Percentiles rank a stretch among this genome's conserved stretches.
Conservation (phyloP, 1,140 invertebrate species). For the Pachypsylla venusta region DNA sequence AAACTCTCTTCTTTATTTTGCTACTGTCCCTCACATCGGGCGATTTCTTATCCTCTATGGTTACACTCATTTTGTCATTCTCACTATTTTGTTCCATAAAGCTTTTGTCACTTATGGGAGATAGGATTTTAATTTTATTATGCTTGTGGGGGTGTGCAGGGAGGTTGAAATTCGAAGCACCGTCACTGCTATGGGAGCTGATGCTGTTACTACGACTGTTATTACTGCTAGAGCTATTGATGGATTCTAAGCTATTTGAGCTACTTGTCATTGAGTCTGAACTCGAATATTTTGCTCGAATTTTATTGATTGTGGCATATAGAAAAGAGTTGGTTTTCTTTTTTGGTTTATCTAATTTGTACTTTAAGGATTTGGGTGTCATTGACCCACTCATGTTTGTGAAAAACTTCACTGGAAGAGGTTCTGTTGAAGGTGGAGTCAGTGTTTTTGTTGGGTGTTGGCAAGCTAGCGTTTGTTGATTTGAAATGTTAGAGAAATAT, state of each 20-base stretch:
- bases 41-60: slow-evolving; percentile 16
- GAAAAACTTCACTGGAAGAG: slow-evolving; percentile 5
- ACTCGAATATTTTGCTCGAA: slow-evolving; percentile 51
- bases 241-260: slow-evolving; percentile 68
- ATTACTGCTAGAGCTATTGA: slow-evolving; percentile 65
- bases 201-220: slow-evolving; percentile 61
- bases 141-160: slow-evolving; percentile 32
- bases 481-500: background rate
- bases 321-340: background rate
- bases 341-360: slow-evolving; percentile 4
- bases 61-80: slow-evolving; percentile 31
- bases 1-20: slow-evolving; percentile 38
- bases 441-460: too few species aligned
- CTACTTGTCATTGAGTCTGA: slow-evolving; percentile 72
- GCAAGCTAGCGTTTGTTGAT: background rate
- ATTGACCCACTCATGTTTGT: background rate
- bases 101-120: slow-evolving; percentile 80
- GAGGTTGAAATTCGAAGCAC: slow-evolving; percentile 44
- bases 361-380: slow-evolving; percentile 9
- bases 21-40: background rate
- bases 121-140: slow-evolving; percentile 64
- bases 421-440: slow-evolving; percentile 7
- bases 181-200: slow-evolving; percentile 51
- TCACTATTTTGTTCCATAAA: slow-evolving; percentile 67
- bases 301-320: background rate